These are phyloP conservation scores for Ciconia nigra DNA, from an alignment of 2,797 vertebrate genomes.

Conservation along the genomic window DNA sequence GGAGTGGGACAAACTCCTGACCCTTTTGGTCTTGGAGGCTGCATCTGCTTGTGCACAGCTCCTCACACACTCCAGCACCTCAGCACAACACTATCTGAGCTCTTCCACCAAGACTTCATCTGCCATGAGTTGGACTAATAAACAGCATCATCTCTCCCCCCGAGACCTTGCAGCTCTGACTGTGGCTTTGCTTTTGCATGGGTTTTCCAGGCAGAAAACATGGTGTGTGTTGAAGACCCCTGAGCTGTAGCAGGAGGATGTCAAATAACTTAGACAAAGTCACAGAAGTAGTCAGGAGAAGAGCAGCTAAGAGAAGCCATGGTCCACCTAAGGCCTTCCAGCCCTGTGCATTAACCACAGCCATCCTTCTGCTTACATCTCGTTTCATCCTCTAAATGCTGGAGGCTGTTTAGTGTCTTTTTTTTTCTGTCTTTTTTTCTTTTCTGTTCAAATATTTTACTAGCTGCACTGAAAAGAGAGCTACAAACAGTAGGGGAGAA, in stretches of 20 bases:
- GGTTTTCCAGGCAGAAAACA: neutral
- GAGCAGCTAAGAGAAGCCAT: neutral
- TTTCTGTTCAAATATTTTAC: slow-evolving; percentile 48
- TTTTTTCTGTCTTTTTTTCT: neutral
- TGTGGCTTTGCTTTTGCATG: neutral
- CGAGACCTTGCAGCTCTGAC: neutral
- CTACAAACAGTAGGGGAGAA: slow-evolving; percentile 56
- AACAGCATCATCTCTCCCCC: neutral
- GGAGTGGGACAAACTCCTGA: neutral
- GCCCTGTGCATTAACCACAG: slow-evolving; percentile 13
- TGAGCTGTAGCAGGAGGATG: neutral
- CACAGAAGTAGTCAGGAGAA: neutral
- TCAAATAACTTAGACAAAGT: neutral
- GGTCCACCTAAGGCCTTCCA: neutral
- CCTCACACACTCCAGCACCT: neutral
- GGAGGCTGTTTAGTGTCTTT: slow-evolving; percentile 28
- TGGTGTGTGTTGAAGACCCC: neutral
- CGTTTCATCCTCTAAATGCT: slow-evolving; percentile 25
- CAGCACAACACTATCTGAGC: neutral
- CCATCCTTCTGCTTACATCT: neutral
- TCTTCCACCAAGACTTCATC: neutral
- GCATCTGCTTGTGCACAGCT: neutral
- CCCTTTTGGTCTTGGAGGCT: neutral
- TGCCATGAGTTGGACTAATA: neutral
- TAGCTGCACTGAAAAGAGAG: slow-evolving; percentile 47